Conservation (phyloP, 2,888 invertebrate genomes). For the Amiota mariae region DNA sequence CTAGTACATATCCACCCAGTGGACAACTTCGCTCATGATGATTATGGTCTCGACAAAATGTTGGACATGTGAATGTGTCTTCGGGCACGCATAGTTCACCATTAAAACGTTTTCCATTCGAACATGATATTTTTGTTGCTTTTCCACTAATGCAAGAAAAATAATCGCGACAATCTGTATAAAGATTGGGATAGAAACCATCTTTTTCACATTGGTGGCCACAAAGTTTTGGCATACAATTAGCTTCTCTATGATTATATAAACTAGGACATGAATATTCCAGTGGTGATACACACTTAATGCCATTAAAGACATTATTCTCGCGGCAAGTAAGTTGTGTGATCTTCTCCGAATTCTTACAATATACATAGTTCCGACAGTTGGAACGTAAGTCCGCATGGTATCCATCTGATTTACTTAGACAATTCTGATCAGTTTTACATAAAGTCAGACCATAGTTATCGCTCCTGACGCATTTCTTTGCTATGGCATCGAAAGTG, state of each 20-base stretch:
- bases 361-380: conserved; percentile 78
- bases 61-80: conserved; percentile 58
- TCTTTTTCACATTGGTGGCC: conserved; percentile 63
- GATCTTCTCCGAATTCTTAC: conserved; percentile 76
- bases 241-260: conserved; percentile 64
- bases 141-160: conserved; percentile 77
- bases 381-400: conserved; percentile 76
- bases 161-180: conserved; percentile 75
- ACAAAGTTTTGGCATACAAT: conserved; percentile 63
- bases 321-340: conserved; percentile 76
- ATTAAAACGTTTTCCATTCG: conserved; percentile 75
- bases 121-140: conserved; percentile 75
- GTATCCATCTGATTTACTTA: conserved; percentile 76
- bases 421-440: conserved; percentile 69
- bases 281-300: conserved; percentile 75
- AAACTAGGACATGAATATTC: conserved; percentile 73
- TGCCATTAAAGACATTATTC: conserved; percentile 77
- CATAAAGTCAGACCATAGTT: conserved; percentile 35
- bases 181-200: conserved; percentile 77
- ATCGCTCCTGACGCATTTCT: conserved; percentile 69
- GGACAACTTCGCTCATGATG: conserved; percentile 44
- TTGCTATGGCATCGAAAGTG: conserved; percentile 75
- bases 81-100: conserved; percentile 77
- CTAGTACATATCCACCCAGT: conserved; percentile 45
- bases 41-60: conserved; percentile 51